Percentiles rank a stretch among this genome's conserved stretches.
phyloP scores from a whole-genome alignment of 2,888 invertebrate genomes.

The Elegia similella region DNA sequence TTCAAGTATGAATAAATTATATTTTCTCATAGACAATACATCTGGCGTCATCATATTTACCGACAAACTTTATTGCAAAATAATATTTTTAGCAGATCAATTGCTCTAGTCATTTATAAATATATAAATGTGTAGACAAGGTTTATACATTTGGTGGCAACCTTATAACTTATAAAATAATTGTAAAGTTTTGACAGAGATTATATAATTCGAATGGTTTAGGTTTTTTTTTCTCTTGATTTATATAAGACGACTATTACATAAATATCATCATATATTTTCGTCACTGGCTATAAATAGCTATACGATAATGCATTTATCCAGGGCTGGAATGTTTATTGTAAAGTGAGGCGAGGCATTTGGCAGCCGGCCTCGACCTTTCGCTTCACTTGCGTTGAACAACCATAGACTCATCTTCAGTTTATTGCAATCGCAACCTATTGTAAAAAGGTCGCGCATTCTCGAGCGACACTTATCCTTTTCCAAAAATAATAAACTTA shows the following conservation, averaged over 20 bases:
- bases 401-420: constrained; percentile 58
- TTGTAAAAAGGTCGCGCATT: constrained; percentile 47
- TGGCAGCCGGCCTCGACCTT: constrained; percentile 73
- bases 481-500: constrained; percentile 50
- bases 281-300: constrained; percentile 43
- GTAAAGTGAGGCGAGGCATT: constrained; percentile 58
- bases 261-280: constrained; percentile 15
- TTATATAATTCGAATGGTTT: background rate
- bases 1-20: background rate
- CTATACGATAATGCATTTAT: constrained; percentile 46
- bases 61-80: no score
- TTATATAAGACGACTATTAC: constrained; percentile 13
- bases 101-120: no score
- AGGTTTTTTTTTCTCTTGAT: background rate
- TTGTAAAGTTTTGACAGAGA: constrained; percentile 6
- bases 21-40: background rate
- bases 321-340: constrained; percentile 66
- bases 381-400: constrained; percentile 37
- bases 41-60: background rate
- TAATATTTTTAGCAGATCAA: no score
- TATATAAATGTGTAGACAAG: no score
- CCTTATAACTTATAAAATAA: background rate
- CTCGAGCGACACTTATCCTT: constrained; percentile 30
- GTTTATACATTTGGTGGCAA: background rate
- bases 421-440: constrained; percentile 40